Base-by-base conservation (phyloP, 2,797 vertebrate species). In the Microctenopoma lineatum region DNA sequence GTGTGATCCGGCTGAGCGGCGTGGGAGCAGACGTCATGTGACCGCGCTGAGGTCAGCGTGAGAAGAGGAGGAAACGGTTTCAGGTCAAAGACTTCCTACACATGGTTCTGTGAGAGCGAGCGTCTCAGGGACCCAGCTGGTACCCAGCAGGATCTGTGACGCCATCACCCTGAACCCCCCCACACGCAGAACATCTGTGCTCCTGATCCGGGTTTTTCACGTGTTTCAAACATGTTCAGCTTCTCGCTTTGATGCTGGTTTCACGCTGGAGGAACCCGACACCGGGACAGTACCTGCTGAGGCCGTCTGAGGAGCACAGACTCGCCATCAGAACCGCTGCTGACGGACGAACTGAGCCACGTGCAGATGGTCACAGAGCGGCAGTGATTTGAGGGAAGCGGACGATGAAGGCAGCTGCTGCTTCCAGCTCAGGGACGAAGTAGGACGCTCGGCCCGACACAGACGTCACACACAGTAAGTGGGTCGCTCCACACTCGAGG, bases 11-110 rank as follows among this genome's bases (percentile, higher is more conserved):
- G 54, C 44, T 7, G 1, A 11, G 38, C 50, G 0, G 42, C 21
- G 58, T 77, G 80, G 70, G 84, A 81, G 61, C 63, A 2, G 59
- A 34, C 26, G 13, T 0, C 81, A 67, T 75, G 83, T 72, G 73
- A 81, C 65, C 18, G 2, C 13, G 38, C 1, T 1, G 1, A 5
- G 21, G 42, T 48, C 4, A 0, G 58, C 2, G n/a, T 16, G 29
- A 26, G 25, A 3, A 1, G 14, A n/a, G 34, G 8, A 51, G 42
- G 15, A 2, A 38, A 2, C 12, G 5, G 1, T 9, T 12, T 38
- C 36, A 3, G 8, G 8, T 38, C 12, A 10, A 32, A 32, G 7
- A 5, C 4, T 32, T 6, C 7, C 7, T 32, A 32, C 7, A 4
- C 29, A 32, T 6, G 7, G 7, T 32, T 4, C 29, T 32, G 29